Evolutionary conservation across 2,797 vertebrate species (phyloP).

Genomic region (Cryptoprocta ferox): DNA sequence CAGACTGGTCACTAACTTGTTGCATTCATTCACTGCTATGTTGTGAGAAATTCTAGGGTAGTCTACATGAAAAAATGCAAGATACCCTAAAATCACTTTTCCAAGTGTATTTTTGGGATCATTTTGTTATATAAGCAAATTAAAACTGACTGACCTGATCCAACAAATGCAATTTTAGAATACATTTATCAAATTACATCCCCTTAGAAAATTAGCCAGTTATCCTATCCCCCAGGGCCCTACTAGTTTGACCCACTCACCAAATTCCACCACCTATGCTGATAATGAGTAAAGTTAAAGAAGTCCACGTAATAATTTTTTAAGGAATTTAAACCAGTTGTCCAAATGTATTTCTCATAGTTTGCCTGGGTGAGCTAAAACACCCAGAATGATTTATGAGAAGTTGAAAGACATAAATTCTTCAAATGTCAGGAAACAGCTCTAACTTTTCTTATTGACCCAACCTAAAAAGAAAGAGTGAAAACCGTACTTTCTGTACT

Average conservation of each 20-base stretch:
- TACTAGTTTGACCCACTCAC: not conserved
- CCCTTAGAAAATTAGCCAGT: constrained; percentile 1
- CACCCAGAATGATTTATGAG: not conserved
- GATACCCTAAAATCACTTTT: constrained; percentile 31
- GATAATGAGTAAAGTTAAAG: not conserved
- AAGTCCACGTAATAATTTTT: not conserved
- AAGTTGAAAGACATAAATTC: not conserved
- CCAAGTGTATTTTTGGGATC: not conserved
- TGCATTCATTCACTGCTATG: not conserved
- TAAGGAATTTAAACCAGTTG: not conserved
- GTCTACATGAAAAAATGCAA: not conserved
- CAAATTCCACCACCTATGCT: not conserved
- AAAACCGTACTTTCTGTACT: not conserved
- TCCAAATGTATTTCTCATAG: not conserved
- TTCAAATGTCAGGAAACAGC: constrained; percentile 14
- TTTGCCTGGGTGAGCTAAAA: constrained; percentile 16
- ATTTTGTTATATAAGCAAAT: not conserved
- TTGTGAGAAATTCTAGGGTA: not conserved
- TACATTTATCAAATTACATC: constrained; percentile 1
- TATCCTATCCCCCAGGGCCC: not conserved
- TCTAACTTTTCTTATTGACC: constrained; percentile 31
- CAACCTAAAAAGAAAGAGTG: not conserved
- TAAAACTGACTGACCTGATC: not conserved
- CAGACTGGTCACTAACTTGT: not conserved
- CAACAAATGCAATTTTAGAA: constrained; percentile 7